These are phyloP conservation scores for Pachycephus smyrnensis DNA, from an alignment of 2,888 invertebrate genomes.

Conservation along the genomic window DNA sequence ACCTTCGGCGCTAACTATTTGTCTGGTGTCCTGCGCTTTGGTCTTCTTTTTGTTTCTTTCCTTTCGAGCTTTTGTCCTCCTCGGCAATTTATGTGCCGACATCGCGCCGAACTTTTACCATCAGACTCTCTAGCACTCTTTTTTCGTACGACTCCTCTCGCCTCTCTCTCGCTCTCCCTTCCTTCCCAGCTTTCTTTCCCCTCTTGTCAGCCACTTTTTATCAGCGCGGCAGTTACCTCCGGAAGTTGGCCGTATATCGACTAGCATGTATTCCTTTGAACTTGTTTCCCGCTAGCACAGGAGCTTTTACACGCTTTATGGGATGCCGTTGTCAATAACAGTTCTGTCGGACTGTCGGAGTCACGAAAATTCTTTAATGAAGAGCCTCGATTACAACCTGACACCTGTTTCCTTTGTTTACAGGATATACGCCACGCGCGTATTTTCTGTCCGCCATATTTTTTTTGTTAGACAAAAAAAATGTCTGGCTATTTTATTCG, in stretches of 20 bases:
- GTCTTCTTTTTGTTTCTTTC: slow-evolving; percentile 12
- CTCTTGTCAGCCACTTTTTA: not conserved
- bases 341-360: too few relatives aligned
- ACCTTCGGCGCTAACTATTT: not conserved
- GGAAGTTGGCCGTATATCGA: not conserved
- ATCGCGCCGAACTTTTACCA: slow-evolving; percentile 14
- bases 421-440: too few relatives aligned
- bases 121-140: not conserved
- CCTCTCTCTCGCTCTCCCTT: slow-evolving; percentile 4
- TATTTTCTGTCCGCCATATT: too few relatives aligned
- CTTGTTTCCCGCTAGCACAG: too few relatives aligned
- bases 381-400: too few relatives aligned
- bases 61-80: slow-evolving; percentile 11
- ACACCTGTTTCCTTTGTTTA: too few relatives aligned
- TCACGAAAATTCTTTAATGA: too few relatives aligned
- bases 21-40: slow-evolving; percentile 3
- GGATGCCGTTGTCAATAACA: too few relatives aligned
- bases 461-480: too few relatives aligned
- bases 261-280: too few relatives aligned
- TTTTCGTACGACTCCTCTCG: not conserved
- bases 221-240: not conserved
- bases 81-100: slow-evolving; percentile 20
- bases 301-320: too few relatives aligned
- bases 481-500: too few relatives aligned
- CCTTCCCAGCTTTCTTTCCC: slow-evolving; percentile 3